Base-by-base conservation (phyloP, 2,888 invertebrate species). In the Muschampia staudingeri region DNA sequence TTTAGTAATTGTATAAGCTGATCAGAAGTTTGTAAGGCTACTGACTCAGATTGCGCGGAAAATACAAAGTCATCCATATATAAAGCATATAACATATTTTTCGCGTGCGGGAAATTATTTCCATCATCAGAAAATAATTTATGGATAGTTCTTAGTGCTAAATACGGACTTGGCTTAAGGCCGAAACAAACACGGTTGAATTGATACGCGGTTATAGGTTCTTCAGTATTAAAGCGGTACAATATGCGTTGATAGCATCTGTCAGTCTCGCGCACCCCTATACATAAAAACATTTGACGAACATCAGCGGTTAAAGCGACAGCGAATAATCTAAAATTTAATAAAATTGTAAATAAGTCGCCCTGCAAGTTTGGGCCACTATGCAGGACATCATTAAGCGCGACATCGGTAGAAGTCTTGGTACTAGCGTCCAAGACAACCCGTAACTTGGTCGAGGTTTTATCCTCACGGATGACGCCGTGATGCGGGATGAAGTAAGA, bases 221-320 rank as follows among this genome's bases (percentile, higher is more conserved):
- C 19, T 19, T 61, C 7, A 5, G 48, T 3, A 48, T 48, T 48
- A 48, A 48, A 48, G 5, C 48, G 48, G 16, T 16, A 48, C 16
- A 48, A 48, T 16, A 48, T 48, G 16, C 48, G 48, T 48, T 48
- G 48, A 48, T 16, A 48, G 4, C 48, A 16, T 16, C 48, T 48
- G 5, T 48, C 48, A 16, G 48, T 5, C 25, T 19, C 61, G 61
- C 61, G 61, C 2, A 61, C 61, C 9, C 25, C 25, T 16, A 61
- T 61, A 61, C 19, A 25, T 61, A 61, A 61, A 61, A 19, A 61
- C 61, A 61, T 61, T 11, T 61, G 61, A 61, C 61, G n/a, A 8
- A 61, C 61, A 12, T 61, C 61, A 61, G 19, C 61, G 8, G 25
- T 19, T 19, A 61, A 9, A 14, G 25, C 25, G 9, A 61, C 7